Conservation (phyloP, 2,113 vertebrate genomes). For the Colistium nudipinnis region DNA sequence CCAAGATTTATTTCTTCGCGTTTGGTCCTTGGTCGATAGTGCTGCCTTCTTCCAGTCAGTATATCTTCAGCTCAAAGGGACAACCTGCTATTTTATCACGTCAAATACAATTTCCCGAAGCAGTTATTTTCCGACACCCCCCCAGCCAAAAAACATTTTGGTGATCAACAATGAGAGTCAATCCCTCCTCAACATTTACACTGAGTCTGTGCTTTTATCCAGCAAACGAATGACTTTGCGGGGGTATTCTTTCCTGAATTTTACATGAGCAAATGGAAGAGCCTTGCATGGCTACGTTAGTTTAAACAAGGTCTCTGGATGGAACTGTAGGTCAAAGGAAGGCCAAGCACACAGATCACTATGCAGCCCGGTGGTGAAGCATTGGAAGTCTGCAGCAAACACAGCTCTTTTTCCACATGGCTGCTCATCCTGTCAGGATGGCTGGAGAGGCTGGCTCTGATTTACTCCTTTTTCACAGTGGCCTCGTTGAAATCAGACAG, state of each 20-base stretch:
- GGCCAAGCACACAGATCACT: conserved; percentile 64
- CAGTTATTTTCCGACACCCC: too few species aligned
- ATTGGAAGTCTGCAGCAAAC: conserved; percentile 63
- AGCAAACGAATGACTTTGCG: conserved; percentile 8
- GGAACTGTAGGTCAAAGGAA: conserved; percentile 49
- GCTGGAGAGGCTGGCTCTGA: conserved; percentile 40
- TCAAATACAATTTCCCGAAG: not conserved
- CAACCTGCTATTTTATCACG: not conserved
- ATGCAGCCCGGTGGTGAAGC: conserved; percentile 54
- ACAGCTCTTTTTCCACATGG: conserved; percentile 76
- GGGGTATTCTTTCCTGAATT: not conserved
- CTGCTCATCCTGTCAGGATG: conserved; percentile 61
- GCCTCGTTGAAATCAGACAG: conserved; percentile 50
- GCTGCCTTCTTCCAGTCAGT: not conserved
- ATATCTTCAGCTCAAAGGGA: not conserved
- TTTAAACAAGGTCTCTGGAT: conserved; percentile 36
- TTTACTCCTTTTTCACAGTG: conserved; percentile 39
- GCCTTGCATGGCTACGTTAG: conserved; percentile 1
- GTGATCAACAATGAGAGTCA: not conserved
- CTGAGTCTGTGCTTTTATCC: not conserved
- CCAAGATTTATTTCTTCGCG: not conserved
- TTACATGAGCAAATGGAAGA: conserved; percentile 24
- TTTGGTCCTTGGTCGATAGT: not conserved
- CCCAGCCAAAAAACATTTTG: not conserved
- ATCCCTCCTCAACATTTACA: not conserved